Evolutionary conservation across 2,888 invertebrate genomes (phyloP), one percentile per base, ranked within the genome.

Genomic region (Pristionchus maxplancki): DNA sequence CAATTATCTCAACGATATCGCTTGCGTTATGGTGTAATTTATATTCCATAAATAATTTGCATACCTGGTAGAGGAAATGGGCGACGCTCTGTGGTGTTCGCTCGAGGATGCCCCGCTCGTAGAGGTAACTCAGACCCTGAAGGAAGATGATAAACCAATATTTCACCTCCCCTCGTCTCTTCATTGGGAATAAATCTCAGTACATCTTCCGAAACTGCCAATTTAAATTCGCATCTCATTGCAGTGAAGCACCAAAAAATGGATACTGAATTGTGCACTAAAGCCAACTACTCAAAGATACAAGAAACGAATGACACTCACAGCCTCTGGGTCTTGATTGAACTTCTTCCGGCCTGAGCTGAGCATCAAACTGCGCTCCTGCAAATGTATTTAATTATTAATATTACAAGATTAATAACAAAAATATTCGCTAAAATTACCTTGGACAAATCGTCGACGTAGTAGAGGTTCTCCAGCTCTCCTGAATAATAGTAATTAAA

Each of bases 381-480:
- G n/a, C 0, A 78, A 78, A n/a, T 24, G 17, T 40, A 48, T n/a
- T 78, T 8, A 44, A 44, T 78, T 24, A 13, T 13, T n/a, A 44
- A 40, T 31, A 28, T 6, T 31, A 64, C 64, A 15, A 20, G 15
- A 74, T 24, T 24, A n/a, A 44, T 3, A 78, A 78, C 44, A 78
- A 20, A 78, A 44, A 78, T n/a, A 44, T n/a, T 17, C 13, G n/a
- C n/a, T n/a, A 31, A 78, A 13, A n/a, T n/a, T 78, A 78, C 78
- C 78, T 90, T 90, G 15, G 91, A 91, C 48, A 89, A 90, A 15
- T 91, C 91, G 81, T 92, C 92, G 15, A 91, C 90, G 71, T 92
- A 92, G 88, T 91, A 92, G 48, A 92, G 89, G n/a, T 91, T 89
- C 87, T 92, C 92, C 37, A 92, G 90, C 48, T 92, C 90, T 15